Conservation (phyloP, 1,140 invertebrate species). For the Nebria ingens region DNA sequence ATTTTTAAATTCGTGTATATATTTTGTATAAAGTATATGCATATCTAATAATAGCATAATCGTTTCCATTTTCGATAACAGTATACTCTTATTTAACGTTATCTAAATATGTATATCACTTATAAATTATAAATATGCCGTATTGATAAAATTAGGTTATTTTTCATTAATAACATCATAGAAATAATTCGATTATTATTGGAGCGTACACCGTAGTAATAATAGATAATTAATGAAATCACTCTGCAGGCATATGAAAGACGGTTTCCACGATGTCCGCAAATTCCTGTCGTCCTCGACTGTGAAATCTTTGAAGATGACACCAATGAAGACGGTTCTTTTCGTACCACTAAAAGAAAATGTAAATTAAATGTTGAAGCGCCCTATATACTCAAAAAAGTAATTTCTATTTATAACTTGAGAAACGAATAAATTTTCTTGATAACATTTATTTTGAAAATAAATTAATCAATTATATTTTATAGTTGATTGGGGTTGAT, state of each 20-base stretch:
- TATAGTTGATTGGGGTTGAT: slow-evolving; percentile 88
- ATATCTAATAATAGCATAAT: too few species aligned
- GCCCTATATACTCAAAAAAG: slow-evolving; percentile 92
- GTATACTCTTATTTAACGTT: too few species aligned
- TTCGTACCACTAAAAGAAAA: slow-evolving; percentile 74
- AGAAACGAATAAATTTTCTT: neutral
- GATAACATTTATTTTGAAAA: neutral
- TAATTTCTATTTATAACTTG: slow-evolving; percentile 28
- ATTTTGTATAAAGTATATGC: too few species aligned
- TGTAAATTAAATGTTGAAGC: slow-evolving; percentile 91
- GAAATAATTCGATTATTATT: too few species aligned
- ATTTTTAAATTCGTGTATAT: too few species aligned
- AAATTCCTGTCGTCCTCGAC: slow-evolving; percentile 91
- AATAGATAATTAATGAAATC: neutral
- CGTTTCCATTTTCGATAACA: too few species aligned
- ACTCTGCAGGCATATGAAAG: slow-evolving; percentile 78
- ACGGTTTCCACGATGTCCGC: slow-evolving; percentile 86
- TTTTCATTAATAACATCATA: too few species aligned
- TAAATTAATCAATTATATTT: slow-evolving; percentile 24
- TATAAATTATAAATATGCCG: too few species aligned
- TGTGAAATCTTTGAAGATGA: slow-evolving; percentile 76
- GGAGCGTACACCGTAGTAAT: too few species aligned
- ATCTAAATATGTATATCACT: too few species aligned
- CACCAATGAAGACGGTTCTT: slow-evolving; percentile 65
- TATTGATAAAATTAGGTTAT: too few species aligned